phyloP scores from a whole-genome alignment of 2,888 invertebrate genomes.

The Cryptosula pallasiana region DNA sequence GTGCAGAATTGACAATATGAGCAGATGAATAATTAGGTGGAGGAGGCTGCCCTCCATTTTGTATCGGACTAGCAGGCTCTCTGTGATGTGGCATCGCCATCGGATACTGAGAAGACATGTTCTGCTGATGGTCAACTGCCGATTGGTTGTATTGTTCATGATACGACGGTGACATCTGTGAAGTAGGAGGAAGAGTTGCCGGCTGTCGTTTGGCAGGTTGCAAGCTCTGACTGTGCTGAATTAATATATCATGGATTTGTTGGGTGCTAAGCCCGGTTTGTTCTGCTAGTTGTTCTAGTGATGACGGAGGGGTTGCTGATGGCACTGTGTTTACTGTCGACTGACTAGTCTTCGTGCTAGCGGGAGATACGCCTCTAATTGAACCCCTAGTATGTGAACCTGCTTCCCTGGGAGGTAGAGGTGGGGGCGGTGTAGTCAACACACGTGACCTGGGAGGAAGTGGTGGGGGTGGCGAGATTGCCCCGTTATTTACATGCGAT shows the following conservation, averaged over 20 bases:
- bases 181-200: not conserved
- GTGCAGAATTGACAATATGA: not conserved
- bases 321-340: not conserved
- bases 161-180: not conserved
- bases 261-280: constrained; percentile 2
- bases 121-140: not conserved
- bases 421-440: constrained; percentile 18
- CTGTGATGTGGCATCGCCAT: not conserved
- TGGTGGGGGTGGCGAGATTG: constrained; percentile 22
- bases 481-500: not conserved
- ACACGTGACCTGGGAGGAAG: constrained; percentile 21
- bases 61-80: not conserved
- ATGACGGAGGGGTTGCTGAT: not conserved
- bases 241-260: not conserved
- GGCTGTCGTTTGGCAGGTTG: not conserved
- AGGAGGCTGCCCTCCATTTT: not conserved
- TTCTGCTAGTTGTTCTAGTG: not conserved
- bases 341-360: not conserved
- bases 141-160: not conserved
- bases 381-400: constrained; percentile 19
- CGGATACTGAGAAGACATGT: not conserved
- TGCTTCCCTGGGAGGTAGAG: constrained; percentile 13
- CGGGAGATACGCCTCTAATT: not conserved
- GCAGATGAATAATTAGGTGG: constrained; percentile 3
- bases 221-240: not conserved